Conservation (phyloP, 2,797 vertebrate species). For the Acanthiza pusilla region DNA sequence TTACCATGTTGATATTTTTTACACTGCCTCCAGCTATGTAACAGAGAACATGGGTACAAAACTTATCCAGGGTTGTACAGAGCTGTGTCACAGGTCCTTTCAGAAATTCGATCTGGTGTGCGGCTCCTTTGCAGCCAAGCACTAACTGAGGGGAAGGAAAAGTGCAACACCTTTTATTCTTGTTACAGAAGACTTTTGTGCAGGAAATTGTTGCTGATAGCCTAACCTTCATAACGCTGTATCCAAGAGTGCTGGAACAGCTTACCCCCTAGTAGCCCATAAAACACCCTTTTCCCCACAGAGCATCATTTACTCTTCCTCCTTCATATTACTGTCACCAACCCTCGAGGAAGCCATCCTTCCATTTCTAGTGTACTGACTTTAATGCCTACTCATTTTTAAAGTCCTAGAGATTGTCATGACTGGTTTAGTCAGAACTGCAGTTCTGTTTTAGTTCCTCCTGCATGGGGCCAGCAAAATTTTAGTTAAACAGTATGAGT, state of each 20-base stretch:
- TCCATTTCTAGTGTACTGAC: background rate
- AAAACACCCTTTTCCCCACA: background rate
- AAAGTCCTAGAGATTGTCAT: background rate
- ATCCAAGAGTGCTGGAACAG: background rate
- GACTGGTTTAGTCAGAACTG: background rate
- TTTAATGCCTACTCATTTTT: background rate
- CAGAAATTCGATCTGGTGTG: background rate
- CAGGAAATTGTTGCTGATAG: background rate
- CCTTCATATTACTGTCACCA: background rate
- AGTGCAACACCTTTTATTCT: background rate
- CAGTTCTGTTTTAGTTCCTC: background rate
- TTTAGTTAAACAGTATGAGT: background rate
- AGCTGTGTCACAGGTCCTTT: background rate
- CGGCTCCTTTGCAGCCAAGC: background rate
- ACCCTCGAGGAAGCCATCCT: background rate
- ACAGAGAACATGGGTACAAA: background rate
- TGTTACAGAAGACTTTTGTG: background rate
- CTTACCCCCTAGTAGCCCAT: background rate
- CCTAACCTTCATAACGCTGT: background rate
- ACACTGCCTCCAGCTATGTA: slow-evolving; percentile 14
- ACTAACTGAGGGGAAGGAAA: slow-evolving; percentile 2
- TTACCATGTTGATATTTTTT: slow-evolving; percentile 37
- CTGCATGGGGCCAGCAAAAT: background rate
- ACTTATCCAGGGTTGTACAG: background rate
- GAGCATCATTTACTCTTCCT: background rate